Conservation (phyloP, 1,140 invertebrate genomes). For the Camponotus pennsylvanicus region DNA sequence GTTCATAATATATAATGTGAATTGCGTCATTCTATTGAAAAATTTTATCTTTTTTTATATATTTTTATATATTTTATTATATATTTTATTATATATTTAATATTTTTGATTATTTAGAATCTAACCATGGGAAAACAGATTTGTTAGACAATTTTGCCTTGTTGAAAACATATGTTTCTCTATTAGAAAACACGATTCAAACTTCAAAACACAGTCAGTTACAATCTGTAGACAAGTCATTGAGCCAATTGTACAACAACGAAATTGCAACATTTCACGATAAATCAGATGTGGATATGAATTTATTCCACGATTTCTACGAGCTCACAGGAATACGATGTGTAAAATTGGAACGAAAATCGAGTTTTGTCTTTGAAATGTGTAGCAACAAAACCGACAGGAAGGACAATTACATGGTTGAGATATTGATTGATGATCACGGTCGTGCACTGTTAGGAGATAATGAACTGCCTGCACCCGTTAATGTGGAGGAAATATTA, state of each 20-base stretch:
- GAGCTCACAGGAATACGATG: slow-evolving; percentile 34
- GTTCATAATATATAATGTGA: no score
- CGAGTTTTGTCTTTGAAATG: slow-evolving; percentile 28
- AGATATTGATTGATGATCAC: background rate
- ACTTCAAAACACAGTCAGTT: background rate
- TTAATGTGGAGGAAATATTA: background rate
- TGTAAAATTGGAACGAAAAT: background rate
- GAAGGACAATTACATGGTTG: background rate
- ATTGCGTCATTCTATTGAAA: no score
- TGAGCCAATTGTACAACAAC: background rate
- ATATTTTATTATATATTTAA: no score
- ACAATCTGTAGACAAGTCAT: background rate
- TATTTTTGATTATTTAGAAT: no score
- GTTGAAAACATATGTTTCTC: background rate
- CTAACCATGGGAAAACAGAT: background rate
- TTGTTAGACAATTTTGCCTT: background rate
- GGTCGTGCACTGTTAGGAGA: background rate
- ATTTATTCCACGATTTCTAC: slow-evolving; percentile 46
- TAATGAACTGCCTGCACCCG: background rate
- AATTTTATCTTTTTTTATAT: no score
- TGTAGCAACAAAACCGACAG: background rate
- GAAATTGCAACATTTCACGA: no score
- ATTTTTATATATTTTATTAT: no score
- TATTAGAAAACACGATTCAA: background rate
- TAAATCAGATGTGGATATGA: background rate